phyloP scores from a whole-genome alignment of 2,113 vertebrate genomes.

The human region DNA sequence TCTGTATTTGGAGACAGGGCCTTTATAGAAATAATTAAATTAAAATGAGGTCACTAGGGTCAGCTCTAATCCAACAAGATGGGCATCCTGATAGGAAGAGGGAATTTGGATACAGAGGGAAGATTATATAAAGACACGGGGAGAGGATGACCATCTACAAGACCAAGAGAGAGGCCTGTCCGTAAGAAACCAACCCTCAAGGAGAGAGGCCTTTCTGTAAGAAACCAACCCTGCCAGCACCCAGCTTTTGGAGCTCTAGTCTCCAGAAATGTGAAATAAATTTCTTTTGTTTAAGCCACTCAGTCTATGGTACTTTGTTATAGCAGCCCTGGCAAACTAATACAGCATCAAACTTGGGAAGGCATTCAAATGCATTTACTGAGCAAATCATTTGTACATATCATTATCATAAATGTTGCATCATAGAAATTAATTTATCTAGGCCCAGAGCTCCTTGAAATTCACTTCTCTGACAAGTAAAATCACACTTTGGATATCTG shows the following conservation, averaged over 20 bases:
- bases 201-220: background rate
- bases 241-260: background rate
- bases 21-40: background rate
- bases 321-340: background rate
- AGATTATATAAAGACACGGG: no score
- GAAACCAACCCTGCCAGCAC: rapidly evolving
- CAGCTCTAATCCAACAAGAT: background rate
- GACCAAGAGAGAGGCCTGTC: background rate
- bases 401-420: background rate
- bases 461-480: background rate
- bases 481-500: background rate
- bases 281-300: background rate
- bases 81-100: background rate
- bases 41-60: background rate
- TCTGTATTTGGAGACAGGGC: background rate
- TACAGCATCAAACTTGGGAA: background rate
- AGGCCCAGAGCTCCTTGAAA: background rate
- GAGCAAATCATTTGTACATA: background rate
- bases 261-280: background rate
- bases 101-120: background rate
- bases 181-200: background rate
- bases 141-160: background rate
- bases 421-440: background rate
- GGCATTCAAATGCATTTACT: background rate
- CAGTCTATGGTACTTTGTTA: background rate